phyloP scores from a whole-genome alignment of 1,140 invertebrate species.

The Antheraea pernyi region DNA sequence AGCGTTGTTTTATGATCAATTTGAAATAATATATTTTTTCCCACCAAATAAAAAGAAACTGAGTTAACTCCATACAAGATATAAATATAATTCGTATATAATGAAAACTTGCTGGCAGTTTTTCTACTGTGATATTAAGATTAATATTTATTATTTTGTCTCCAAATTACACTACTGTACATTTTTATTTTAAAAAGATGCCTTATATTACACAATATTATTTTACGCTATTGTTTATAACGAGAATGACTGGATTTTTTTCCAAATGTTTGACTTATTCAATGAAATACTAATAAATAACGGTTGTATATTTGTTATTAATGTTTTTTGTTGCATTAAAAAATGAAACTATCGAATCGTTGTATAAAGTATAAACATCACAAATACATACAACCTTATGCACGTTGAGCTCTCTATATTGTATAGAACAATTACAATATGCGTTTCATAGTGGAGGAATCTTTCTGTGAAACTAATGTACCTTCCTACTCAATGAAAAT shows the following conservation, averaged over 20 bases:
- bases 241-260: constrained; percentile 65
- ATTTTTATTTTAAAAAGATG: constrained; percentile 8
- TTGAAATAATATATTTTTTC: not conserved
- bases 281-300: constrained; percentile 38
- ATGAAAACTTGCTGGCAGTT: constrained; percentile 64
- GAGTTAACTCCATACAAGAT: not conserved
- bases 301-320: constrained; percentile 49
- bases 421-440: constrained; percentile 34
- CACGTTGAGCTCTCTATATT: constrained; percentile 52
- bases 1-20: constrained; percentile 28
- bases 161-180: constrained; percentile 51
- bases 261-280: constrained; percentile 64
- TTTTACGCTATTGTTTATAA: constrained; percentile 60
- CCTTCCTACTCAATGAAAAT: constrained; percentile 36
- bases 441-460: constrained; percentile 47
- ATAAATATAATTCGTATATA: constrained; percentile 14
- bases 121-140: constrained; percentile 77
- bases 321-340: constrained; percentile 45
- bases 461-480: constrained; percentile 44
- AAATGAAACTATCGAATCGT: constrained; percentile 19
- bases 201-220: constrained; percentile 61
- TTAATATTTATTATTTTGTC: constrained; percentile 63
- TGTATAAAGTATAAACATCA: constrained; percentile 36
- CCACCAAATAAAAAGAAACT: not conserved
- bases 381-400: constrained; percentile 37